Percentiles rank a stretch among this genome's conserved stretches.
phyloP scores from a whole-genome alignment of 2,888 invertebrate genomes.

The Gryllus longicercus region DNA sequence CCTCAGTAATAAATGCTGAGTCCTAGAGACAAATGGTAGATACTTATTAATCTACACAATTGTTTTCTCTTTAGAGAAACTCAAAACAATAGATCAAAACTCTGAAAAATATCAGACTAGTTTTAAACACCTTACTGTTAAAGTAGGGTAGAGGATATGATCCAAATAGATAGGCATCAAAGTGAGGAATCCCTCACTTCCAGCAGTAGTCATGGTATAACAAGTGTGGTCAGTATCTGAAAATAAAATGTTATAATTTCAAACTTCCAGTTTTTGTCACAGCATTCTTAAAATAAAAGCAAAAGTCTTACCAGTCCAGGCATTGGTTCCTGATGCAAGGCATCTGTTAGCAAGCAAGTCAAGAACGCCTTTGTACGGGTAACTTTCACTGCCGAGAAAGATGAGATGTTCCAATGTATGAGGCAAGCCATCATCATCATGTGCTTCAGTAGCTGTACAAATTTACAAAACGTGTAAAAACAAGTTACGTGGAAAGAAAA shows the following conservation, averaged over 20 bases:
- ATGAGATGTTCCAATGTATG: slow-evolving; percentile 90
- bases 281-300: not conserved
- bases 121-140: slow-evolving; percentile 54
- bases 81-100: slow-evolving; percentile 12
- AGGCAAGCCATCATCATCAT: slow-evolving; percentile 87
- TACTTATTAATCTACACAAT: slow-evolving; percentile 24
- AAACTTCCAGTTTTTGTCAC: too few species aligned
- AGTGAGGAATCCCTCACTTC: slow-evolving; percentile 80
- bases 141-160: slow-evolving; percentile 79
- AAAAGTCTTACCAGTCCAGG: slow-evolving; percentile 65
- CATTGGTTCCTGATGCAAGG: slow-evolving; percentile 88
- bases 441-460: slow-evolving; percentile 79
- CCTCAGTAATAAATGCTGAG: slow-evolving; percentile 80
- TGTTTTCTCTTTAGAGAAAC: not conserved
- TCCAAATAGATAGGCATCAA: slow-evolving; percentile 88
- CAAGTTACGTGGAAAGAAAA: too few species aligned
- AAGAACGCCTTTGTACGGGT: slow-evolving; percentile 84
- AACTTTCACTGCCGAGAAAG: slow-evolving; percentile 84
- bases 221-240: slow-evolving; percentile 76
- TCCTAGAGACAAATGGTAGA: slow-evolving; percentile 53
- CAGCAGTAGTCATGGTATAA: slow-evolving; percentile 85
- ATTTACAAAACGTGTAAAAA: not conserved
- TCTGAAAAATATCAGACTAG: too few species aligned
- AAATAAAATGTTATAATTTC: slow-evolving; percentile 21
- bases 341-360: slow-evolving; percentile 87